Base-by-base conservation (phyloP, 2,113 vertebrate genomes). In the Piprites chloris region DNA sequence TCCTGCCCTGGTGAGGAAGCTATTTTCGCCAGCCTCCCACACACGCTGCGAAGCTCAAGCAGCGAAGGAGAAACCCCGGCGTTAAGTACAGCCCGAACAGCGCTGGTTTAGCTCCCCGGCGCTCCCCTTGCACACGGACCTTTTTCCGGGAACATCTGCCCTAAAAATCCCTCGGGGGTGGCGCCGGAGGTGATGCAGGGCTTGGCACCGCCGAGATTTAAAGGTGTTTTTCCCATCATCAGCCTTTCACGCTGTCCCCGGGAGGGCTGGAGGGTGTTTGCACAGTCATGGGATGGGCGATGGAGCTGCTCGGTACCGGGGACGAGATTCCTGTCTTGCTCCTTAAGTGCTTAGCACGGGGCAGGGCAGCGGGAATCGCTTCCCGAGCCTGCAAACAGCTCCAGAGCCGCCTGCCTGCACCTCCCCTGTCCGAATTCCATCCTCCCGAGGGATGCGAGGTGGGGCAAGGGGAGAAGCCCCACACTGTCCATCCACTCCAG, bases 11-110 rank as follows among this genome's bases (percentile, higher is more conserved):
- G 67, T 0, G 9, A 85, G 58, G 78, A 78, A 93, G 83, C 86
- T 92, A 85, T 96, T 95, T 87, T 72, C 90, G 80, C 96, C 85
- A 67, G 12, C 94, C 96, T 96, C 93, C 93, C 85, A 90, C 78
- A 3, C 85, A 63, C 6, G 4, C 90, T 33, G 77, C 12, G 73
- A 41, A 77, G 94, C 81, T 62, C 6, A 59, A 93, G 81, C 93
- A 87, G 82, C 69, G 39, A n/a, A 87, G 46, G 71, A 95, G 94
- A 47, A 95, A 62, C 47, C 52, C 56, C 44, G 3, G 39, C 49
- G 69, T 11, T 75, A 33, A 82, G 52, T 0, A 2, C 66, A 79
- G 93, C 87, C 35, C 28, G 50, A 30, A 8, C 44, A 91, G 58
- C 74, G 26, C 75, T 23, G 26, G 0, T 67, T 42, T 22, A 59